A percentile compares a stretch with the other conserved stretches of the same genome.
These are phyloP conservation scores for Rhinoptilus africanus DNA, from an alignment of 2,113 vertebrate species.

Conservation along the genomic window DNA sequence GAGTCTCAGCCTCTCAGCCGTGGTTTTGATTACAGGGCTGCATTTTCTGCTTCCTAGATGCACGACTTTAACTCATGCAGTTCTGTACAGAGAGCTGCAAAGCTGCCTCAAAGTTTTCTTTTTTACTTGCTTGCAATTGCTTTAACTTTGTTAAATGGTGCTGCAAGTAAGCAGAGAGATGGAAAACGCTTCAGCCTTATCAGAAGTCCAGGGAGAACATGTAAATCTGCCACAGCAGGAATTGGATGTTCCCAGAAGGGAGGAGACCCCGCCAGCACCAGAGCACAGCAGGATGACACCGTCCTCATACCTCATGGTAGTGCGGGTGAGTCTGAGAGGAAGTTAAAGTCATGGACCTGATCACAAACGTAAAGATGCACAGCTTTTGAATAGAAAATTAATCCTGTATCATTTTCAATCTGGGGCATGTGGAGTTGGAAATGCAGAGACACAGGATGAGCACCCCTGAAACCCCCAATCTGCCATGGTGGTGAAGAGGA, in stretches of 20 bases:
- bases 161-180: not conserved
- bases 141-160: not conserved
- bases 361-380: not conserved
- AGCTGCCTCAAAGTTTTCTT: not conserved
- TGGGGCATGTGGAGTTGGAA: fast-evolving
- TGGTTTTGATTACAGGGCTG: not conserved
- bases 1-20: not conserved
- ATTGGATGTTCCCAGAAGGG: not conserved
- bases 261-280: fast-evolving
- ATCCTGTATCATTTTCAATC: not conserved
- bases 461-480: not conserved
- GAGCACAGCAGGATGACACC: not conserved
- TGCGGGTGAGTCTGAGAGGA: not conserved
- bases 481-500: fast-evolving
- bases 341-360: not conserved
- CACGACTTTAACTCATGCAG: not conserved
- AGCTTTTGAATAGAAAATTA: not conserved
- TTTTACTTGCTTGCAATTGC: not conserved
- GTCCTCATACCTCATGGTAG: not conserved
- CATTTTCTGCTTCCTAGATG: not conserved
- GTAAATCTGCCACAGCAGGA: not conserved
- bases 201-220: not conserved
- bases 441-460: not conserved
- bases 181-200: not conserved
- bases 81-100: not conserved